Evolutionary conservation across 2,797 vertebrate species (phyloP).

Genomic region (Sebastes melanostomus): DNA sequence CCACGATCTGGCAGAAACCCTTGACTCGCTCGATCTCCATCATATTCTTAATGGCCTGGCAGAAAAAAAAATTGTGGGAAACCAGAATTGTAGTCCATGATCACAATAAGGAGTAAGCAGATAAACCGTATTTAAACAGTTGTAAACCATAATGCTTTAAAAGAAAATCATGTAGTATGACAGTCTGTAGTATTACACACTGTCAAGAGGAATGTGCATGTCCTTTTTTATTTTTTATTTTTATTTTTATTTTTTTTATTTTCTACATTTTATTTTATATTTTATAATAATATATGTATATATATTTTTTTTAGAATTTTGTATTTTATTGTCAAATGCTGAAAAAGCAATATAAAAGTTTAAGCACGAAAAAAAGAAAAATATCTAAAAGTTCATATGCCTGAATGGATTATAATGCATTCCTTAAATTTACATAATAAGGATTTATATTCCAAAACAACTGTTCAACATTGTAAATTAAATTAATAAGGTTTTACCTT

Average conservation of each 20-base stretch:
- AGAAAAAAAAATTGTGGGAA: neutral
- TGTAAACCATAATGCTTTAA: neutral
- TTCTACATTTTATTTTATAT: fast-evolving
- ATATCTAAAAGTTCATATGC: neutral
- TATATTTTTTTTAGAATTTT: neutral
- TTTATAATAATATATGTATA: neutral
- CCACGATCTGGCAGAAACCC: conserved; percentile 97
- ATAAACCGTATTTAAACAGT: neutral
- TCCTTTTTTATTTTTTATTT: too few relatives aligned
- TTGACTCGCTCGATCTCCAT: conserved; percentile 98
- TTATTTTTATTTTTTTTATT: fast-evolving
- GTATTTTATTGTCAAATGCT: fast-evolving
- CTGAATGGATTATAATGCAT: neutral
- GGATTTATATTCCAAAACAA: neutral
- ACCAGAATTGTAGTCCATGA: neutral
- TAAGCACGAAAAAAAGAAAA: neutral
- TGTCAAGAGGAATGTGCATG: too few relatives aligned
- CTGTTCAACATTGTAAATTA: neutral
- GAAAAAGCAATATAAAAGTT: too few relatives aligned
- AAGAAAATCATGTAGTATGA: neutral
- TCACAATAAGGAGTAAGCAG: neutral
- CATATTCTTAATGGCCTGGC: conserved; percentile 97
- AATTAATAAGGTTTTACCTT: neutral
- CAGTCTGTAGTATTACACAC: too few relatives aligned
- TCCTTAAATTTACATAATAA: neutral